Base-by-base conservation (phyloP, 2,888 invertebrate species). In the Dendrolimus houi region DNA sequence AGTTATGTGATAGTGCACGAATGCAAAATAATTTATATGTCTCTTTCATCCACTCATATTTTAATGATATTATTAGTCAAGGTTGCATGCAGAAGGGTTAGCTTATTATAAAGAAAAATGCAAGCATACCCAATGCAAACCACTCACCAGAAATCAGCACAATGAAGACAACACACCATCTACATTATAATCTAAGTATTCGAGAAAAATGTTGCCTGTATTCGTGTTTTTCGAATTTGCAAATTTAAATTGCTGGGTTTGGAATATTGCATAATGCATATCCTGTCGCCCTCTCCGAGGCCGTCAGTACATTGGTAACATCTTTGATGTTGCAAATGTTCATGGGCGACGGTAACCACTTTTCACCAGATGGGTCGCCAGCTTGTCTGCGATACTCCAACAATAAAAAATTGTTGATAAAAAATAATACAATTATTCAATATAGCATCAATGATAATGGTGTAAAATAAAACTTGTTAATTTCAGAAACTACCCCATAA, bases 111-210 rank as follows among this genome's bases (percentile, higher is more conserved):
- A 29, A 29, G 29, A 6, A 29, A 29, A 29, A 29, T 47, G 47
- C 47, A 12, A 47, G 58, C 53, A 56, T 61, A 68, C 69, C 60
- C 65, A 67, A 66, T 62, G 57, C 70, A 73, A 72, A 71, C 70
- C 70, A 82, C 82, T 82, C 79, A 82, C 82, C 82, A 54, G 41
- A 55, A 61, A 56, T 64, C 59, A 63, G 58, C 64, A 64, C 62
- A 58, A 64, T 55, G 53, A 64, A 64, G 59, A 70, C 62, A 58
- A 59, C 60, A 60, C 64, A 58, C 59, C 64, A 62, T 62, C 65
- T 65, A 65, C 57, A 59, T 12, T 47, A 47, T 6, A 0, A 29
- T 6, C 29, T 29, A 29, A 29, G 29, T 29, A 29, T 0, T 29
- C 6, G 29, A 29, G 29, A 29, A 29, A 29, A 29, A 29, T 29